Percentiles rank a stretch among this genome's conserved stretches.
Evolutionary conservation across 2,113 vertebrate genomes (phyloP).

Genomic region (Erythrolamprus reginae): DNA sequence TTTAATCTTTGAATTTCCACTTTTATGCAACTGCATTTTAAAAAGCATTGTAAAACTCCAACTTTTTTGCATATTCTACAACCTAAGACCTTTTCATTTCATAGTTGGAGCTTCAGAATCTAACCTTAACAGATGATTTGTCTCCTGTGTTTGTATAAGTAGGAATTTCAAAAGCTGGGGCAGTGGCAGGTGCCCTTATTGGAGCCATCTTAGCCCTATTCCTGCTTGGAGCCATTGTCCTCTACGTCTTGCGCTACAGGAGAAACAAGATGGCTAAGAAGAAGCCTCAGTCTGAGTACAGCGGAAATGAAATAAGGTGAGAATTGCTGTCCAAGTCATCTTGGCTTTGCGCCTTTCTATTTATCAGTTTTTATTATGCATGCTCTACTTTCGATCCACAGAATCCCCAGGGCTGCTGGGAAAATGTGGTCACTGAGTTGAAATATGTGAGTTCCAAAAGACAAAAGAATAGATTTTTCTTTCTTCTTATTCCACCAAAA

Average conservation of each 20-base stretch:
- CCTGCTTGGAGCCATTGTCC: slow-evolving; percentile 43
- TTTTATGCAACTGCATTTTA: not conserved
- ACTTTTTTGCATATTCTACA: not conserved
- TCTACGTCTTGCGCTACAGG: slow-evolving; percentile 44
- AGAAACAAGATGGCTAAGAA: slow-evolving; percentile 12
- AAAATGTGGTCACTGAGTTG: too few relatives aligned
- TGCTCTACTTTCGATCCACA: not conserved
- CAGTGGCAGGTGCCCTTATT: slow-evolving; percentile 59
- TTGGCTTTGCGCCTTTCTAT: not conserved
- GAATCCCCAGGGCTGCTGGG: not conserved
- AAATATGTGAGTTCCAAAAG: not conserved
- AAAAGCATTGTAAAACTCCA: not conserved
- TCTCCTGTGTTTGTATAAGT: not conserved
- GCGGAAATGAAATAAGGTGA: slow-evolving; percentile 45
- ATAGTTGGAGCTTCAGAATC: not conserved
- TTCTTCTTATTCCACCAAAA: not conserved
- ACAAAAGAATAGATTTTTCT: not conserved
- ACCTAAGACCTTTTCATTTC: not conserved
- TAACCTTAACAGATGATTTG: not conserved
- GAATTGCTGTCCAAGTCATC: not conserved
- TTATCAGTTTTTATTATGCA: not conserved
- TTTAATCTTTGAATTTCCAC: too few relatives aligned
- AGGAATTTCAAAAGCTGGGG: slow-evolving; percentile 50
- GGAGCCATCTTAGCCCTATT: slow-evolving; percentile 61
- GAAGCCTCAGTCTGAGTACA: not conserved